phyloP scores from a whole-genome alignment of 2,113 vertebrate species.

The Empidonax traillii region DNA sequence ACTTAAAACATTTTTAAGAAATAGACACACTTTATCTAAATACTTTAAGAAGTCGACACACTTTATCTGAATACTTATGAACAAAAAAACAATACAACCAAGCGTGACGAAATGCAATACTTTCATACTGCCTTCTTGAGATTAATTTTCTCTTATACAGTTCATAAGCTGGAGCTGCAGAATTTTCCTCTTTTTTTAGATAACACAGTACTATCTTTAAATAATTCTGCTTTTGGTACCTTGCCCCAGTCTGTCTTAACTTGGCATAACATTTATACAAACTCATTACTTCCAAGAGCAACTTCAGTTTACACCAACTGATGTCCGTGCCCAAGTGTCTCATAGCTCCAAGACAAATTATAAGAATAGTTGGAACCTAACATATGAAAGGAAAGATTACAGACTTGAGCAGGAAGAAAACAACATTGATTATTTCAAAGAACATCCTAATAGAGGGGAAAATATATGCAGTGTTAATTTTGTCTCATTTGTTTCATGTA shows the following conservation, averaged over 20 bases:
- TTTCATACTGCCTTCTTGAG: not conserved
- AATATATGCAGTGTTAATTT: not conserved
- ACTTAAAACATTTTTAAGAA: not conserved
- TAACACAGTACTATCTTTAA: not conserved
- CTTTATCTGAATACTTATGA: not conserved
- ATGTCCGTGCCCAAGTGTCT: not conserved
- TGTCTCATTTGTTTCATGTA: not conserved
- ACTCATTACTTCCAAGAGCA: not conserved
- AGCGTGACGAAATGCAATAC: not conserved
- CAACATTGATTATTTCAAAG: not conserved
- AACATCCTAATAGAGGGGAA: not conserved
- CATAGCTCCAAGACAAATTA: not conserved
- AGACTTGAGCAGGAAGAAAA: not conserved
- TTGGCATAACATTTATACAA: not conserved
- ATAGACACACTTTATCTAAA: not conserved
- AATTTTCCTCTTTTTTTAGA: not conserved
- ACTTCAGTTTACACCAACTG: not conserved
- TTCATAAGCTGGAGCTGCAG: not conserved
- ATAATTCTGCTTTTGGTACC: slow-evolving; percentile 17
- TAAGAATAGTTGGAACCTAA: not conserved
- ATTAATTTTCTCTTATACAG: not conserved
- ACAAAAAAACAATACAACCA: not conserved
- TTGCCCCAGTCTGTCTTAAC: not conserved
- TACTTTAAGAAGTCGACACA: not conserved
- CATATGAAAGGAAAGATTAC: not conserved